Evolutionary conservation across 2,797 vertebrate species (phyloP).

Genomic region (Betta splendens): DNA sequence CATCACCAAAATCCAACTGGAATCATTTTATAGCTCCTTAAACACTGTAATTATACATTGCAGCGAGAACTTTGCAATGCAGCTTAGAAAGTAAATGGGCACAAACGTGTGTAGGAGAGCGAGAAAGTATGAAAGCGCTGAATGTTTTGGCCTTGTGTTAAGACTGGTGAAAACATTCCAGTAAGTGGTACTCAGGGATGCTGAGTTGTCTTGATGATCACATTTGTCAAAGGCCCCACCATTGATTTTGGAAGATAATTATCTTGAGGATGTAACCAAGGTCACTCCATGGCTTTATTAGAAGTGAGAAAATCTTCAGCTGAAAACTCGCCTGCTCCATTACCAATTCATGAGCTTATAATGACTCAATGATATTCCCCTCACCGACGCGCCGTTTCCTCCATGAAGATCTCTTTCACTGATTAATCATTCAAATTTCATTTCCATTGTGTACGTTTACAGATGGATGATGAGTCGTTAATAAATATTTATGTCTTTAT

Average conservation of each 20-base stretch:
- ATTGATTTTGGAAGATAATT: conserved; percentile 75
- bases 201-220: conserved; percentile 54
- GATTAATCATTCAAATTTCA: conserved; percentile 58
- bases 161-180: conserved; percentile 26
- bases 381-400: conserved; percentile 41
- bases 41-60: too few relatives aligned
- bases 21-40: too few relatives aligned
- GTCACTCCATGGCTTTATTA: conserved; percentile 70
- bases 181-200: conserved; percentile 38
- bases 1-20: too few relatives aligned
- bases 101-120: not conserved
- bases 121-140: not conserved
- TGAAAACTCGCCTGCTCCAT: conserved; percentile 55
- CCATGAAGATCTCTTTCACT: conserved; percentile 54
- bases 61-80: too few relatives aligned
- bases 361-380: conserved; percentile 68
- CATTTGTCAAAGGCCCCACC: conserved; percentile 63
- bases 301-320: conserved; percentile 53
- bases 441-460: conserved; percentile 46
- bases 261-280: conserved; percentile 65
- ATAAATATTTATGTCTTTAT: conserved; percentile 54
- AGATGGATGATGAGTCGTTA: conserved; percentile 32
- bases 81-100: too few relatives aligned
- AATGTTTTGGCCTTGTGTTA: not conserved
- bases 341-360: conserved; percentile 75